Base-by-base conservation (phyloP, 2,888 invertebrate species). In the Hoplodrina blanda region DNA sequence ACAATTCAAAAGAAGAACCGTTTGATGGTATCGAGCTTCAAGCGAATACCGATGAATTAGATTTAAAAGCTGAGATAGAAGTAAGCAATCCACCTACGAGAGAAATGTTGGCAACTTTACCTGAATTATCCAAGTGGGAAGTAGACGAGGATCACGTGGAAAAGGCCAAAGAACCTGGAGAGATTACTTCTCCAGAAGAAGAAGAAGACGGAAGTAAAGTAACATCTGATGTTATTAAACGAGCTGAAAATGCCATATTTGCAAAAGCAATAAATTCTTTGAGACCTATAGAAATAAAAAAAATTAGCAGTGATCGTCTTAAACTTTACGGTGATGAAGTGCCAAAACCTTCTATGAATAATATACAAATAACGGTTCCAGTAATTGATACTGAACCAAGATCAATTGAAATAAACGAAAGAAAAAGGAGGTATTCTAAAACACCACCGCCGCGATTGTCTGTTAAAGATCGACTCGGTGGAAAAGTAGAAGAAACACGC, bases 211-310 rank as follows among this genome's bases (percentile, higher is more conserved):
- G 96, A 10, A 96, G 96, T 67, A 98, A 98, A 93, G 97, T 97
- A 1, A 98, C 98, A 1, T 98, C 98, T 25, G 98, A 98, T 92
- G 98, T 99, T 6, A 95, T 99, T 62, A 98, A 99, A 89, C 96
- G 98, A 81, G 99, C 99, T 2, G 99, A 99, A 94, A 98, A 99
- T 90, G 98, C 98, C 0, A 98, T 99, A 84, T 98, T 99, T 90
- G 98, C 98, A 54, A 98, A 99, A 91, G 98, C 98, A 0, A 98
- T 98, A 55, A 98, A 97, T 87, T 98, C 98, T 0, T 97, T 98
- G 57, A 96, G 97, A 70, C 98, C 98, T 0, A 97, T 97, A 63
- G 98, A 98, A 94, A 97, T 97, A 62, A 98, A 97, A 88, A 98
- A 97, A 90, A 97, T 97, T 62, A 97, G 97, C 79, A 96, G 96